phyloP scores from a whole-genome alignment of 92 coral and sea anemone genomes.

The Epizoanthus ramosus region DNA sequence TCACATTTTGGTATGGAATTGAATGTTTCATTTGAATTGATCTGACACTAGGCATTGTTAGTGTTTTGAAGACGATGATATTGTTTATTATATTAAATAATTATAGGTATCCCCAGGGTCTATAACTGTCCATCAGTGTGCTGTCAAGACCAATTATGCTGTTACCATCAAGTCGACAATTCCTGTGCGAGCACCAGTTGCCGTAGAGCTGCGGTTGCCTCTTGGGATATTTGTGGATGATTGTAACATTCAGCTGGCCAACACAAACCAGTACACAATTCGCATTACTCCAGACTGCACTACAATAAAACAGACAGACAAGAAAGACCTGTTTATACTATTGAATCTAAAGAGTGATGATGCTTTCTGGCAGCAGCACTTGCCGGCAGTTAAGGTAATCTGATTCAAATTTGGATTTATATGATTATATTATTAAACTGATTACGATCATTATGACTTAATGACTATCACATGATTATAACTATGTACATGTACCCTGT shows the following conservation, averaged over 20 bases:
- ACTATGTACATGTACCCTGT: too few species aligned
- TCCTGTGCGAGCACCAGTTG: slow-evolving; percentile 21
- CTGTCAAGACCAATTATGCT: neutral
- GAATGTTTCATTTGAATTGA: too few species aligned
- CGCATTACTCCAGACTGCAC: slow-evolving; percentile 19
- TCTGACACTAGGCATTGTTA: too few species aligned
- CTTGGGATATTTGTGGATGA: slow-evolving; percentile 30
- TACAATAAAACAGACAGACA: neutral
- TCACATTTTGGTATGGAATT: too few species aligned
- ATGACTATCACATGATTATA: too few species aligned
- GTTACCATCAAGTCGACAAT: slow-evolving; percentile 20
- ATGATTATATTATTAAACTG: too few species aligned
- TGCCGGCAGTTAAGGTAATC: slow-evolving; percentile 23
- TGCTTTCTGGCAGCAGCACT: slow-evolving; percentile 21
- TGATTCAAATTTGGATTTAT: too few species aligned
- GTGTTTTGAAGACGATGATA: too few species aligned
- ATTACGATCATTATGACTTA: too few species aligned
- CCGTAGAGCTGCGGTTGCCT: slow-evolving; percentile 12
- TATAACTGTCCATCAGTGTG: neutral
- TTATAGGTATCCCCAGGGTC: slow-evolving; percentile 9
- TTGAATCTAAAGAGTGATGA: neutral
- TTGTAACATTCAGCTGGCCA: slow-evolving; percentile 20
- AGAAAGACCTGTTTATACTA: neutral
- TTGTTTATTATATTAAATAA: neutral
- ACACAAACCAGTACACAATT: neutral